These are phyloP conservation scores for Campaea margaritaria DNA, from an alignment of 2,888 invertebrate species.

Conservation along the genomic window DNA sequence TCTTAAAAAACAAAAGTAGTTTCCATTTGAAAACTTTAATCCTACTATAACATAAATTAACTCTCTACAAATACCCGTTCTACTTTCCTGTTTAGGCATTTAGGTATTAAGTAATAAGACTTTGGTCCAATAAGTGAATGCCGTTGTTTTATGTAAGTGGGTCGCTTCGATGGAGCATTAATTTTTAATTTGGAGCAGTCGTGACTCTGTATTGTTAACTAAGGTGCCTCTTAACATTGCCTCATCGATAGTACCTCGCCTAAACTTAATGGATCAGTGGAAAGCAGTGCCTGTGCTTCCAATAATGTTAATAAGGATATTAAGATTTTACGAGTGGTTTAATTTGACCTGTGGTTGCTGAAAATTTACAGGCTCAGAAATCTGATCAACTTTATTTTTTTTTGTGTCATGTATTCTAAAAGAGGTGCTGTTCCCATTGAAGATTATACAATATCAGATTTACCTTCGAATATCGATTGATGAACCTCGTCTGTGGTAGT, in stretches of 20 bases:
- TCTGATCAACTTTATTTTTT: too few relatives aligned
- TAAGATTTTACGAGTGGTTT: too few relatives aligned
- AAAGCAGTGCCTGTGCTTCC: slow-evolving; percentile 9
- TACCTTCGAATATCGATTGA: too few relatives aligned
- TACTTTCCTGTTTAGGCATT: slow-evolving; percentile 30
- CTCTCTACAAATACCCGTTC: slow-evolving; percentile 31
- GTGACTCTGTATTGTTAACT: slow-evolving; percentile 52
- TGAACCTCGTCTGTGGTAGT: too few relatives aligned
- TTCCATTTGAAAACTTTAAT: slow-evolving; percentile 14
- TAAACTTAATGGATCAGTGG: slow-evolving; percentile 7
- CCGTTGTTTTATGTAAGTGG: slow-evolving; percentile 53
- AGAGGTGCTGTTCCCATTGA: too few relatives aligned
- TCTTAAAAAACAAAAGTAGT: slow-evolving; percentile 10
- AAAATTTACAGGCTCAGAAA: too few relatives aligned
- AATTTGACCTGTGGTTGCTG: too few relatives aligned
- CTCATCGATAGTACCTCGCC: slow-evolving; percentile 26
- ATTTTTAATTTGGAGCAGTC: slow-evolving; percentile 68
- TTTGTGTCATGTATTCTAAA: too few relatives aligned
- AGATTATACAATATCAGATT: too few relatives aligned
- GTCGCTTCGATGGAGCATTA: slow-evolving; percentile 58
- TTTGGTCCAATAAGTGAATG: slow-evolving; percentile 34
- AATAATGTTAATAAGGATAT: background rate
- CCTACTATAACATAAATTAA: slow-evolving; percentile 6
- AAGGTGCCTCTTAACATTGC: slow-evolving; percentile 48
- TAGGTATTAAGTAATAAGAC: slow-evolving; percentile 30